Percentiles rank a stretch among this genome's conserved stretches.
phyloP scores from a whole-genome alignment of 2,888 invertebrate genomes.

The Linnaemya tessellans region DNA sequence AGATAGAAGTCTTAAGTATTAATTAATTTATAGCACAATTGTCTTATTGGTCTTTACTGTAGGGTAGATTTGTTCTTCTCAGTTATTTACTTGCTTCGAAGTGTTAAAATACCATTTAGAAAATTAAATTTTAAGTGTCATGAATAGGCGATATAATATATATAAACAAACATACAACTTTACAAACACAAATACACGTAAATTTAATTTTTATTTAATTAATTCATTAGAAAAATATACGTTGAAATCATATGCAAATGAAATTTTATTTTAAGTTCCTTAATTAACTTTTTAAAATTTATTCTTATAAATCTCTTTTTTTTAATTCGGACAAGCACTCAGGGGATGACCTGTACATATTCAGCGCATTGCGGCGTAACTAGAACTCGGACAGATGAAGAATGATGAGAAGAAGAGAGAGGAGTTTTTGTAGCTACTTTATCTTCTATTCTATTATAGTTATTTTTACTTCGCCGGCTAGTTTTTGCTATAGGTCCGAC shows the following conservation, averaged over 20 bases:
- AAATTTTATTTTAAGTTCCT: slow-evolving; percentile 60
- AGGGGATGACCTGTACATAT: too few relatives aligned
- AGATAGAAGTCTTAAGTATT: slow-evolving; percentile 27
- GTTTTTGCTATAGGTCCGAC: too few relatives aligned
- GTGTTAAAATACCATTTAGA: slow-evolving; percentile 66
- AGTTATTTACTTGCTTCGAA: slow-evolving; percentile 36
- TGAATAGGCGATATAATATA: slow-evolving; percentile 46
- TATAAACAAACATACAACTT: not conserved
- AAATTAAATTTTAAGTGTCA: slow-evolving; percentile 69
- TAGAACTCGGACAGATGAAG: too few relatives aligned
- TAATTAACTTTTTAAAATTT: slow-evolving; percentile 24
- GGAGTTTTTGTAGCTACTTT: too few relatives aligned
- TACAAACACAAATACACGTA: not conserved
- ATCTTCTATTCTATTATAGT: too few relatives aligned
- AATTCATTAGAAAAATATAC: slow-evolving; percentile 33
- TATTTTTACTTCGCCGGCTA: too few relatives aligned
- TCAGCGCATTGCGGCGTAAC: too few relatives aligned
- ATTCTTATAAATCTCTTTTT: slow-evolving; percentile 49
- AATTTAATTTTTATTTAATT: not conserved
- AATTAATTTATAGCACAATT: slow-evolving; percentile 38
- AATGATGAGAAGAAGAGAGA: too few relatives aligned
- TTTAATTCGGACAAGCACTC: too few relatives aligned
- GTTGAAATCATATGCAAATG: slow-evolving; percentile 68
- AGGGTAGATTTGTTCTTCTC: not conserved
- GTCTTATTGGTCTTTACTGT: slow-evolving; percentile 6